phyloP scores from a whole-genome alignment of 2,888 invertebrate species.

The Melieria crassipennis region DNA sequence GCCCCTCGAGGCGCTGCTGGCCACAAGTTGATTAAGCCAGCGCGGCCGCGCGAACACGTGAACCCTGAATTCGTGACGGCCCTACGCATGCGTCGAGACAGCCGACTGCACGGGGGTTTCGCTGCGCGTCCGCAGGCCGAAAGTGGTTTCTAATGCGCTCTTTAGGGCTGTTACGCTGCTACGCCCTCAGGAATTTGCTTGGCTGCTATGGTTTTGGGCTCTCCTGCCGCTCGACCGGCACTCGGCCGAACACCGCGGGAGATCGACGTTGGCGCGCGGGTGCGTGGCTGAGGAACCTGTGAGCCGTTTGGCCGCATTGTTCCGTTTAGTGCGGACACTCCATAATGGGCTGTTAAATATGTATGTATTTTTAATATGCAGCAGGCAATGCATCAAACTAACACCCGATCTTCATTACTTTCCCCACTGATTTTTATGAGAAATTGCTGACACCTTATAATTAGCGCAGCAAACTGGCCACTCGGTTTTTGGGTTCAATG shows the following conservation, averaged over 20 bases:
- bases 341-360: constrained; percentile 17
- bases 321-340: background rate
- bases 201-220: background rate
- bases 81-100: background rate
- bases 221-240: background rate
- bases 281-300: background rate
- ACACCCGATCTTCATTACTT: constrained; percentile 16
- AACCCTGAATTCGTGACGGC: no score
- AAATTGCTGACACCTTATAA: constrained; percentile 6
- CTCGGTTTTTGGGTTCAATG: no score
- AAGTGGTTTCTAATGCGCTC: constrained; percentile 37
- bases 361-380: constrained; percentile 20
- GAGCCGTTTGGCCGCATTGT: background rate
- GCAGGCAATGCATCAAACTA: constrained; percentile 24
- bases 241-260: constrained; percentile 3
- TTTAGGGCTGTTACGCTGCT: constrained; percentile 38
- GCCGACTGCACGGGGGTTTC: background rate
- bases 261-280: background rate
- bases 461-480: background rate
- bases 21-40: constrained; percentile 12
- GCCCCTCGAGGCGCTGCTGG: constrained; percentile 14
- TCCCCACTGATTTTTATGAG: background rate
- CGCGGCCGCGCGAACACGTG: no score
- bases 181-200: constrained; percentile 28
- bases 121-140: constrained; percentile 7